Conservation (phyloP, 2,888 invertebrate genomes). For the Coelinius sp. region DNA sequence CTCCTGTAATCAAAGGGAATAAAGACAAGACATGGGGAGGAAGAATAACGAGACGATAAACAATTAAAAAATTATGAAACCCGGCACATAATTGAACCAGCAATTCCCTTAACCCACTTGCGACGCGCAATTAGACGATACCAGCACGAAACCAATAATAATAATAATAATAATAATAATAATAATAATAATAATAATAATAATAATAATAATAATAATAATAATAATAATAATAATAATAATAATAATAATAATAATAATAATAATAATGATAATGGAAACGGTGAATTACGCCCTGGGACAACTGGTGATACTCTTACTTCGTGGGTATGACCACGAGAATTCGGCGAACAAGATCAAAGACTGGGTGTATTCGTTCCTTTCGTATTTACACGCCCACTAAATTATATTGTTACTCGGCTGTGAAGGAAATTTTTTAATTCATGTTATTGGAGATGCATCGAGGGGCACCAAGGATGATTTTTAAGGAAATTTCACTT, state of each 20-base stretch:
- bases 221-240: not conserved
- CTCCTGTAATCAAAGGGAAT: not conserved
- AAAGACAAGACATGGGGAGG: not conserved
- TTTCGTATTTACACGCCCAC: constrained; percentile 28
- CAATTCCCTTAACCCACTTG: constrained; percentile 52
- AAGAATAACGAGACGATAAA: no score
- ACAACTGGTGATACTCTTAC: constrained; percentile 14
- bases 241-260: not conserved
- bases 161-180: not conserved
- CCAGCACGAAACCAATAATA: constrained; percentile 7
- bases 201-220: not conserved
- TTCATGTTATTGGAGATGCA: constrained; percentile 37
- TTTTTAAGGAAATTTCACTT: constrained; percentile 2
- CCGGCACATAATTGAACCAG: constrained; percentile 46
- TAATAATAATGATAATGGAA: not conserved
- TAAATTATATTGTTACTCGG: constrained; percentile 26
- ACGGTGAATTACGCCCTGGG: not conserved
- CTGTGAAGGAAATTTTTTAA: constrained; percentile 41
- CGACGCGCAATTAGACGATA: constrained; percentile 47
- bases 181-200: not conserved
- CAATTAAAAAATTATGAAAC: constrained; percentile 54
- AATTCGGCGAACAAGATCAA: constrained; percentile 38
- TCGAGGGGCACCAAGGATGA: not conserved
- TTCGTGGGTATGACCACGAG: constrained; percentile 25
- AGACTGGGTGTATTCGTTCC: constrained; percentile 32